Percentiles rank a stretch among this genome's conserved stretches.
These are phyloP conservation scores for Tetramorium simillimum DNA, from an alignment of 1,140 invertebrate genomes.

Conservation along the genomic window DNA sequence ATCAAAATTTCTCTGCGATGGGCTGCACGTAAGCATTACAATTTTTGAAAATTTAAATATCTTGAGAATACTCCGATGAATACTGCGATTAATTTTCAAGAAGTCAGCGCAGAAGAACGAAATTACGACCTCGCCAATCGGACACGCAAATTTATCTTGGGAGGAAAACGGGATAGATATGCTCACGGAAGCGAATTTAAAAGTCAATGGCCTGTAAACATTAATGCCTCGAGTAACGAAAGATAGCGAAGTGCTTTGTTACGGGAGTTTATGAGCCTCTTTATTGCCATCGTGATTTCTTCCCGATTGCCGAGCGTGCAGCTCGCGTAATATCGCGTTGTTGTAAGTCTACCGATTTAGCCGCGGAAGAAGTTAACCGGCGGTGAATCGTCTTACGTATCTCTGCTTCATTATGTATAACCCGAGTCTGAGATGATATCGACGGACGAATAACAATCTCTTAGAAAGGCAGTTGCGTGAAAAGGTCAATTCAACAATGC, in stretches of 20 bases:
- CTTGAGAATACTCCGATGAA: not conserved
- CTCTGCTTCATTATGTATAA: conserved; percentile 20
- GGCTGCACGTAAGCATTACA: not conserved
- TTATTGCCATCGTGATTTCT: conserved; percentile 63
- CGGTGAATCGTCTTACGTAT: conserved; percentile 6
- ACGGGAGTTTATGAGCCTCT: conserved; percentile 59
- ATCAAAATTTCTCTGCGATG: not conserved
- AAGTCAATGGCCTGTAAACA: conserved; percentile 66
- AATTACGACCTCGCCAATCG: conserved; percentile 34
- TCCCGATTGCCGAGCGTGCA: conserved; percentile 13
- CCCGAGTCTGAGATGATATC: conserved; percentile 6
- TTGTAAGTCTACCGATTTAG: conserved; percentile 37
- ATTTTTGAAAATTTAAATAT: not conserved
- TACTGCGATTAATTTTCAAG: not conserved
- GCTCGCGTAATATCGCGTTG: conserved; percentile 37
- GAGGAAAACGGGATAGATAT: conserved; percentile 52
- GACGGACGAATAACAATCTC: conserved; percentile 32
- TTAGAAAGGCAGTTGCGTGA: conserved; percentile 9
- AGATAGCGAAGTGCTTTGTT: conserved; percentile 61
- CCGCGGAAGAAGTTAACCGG: conserved; percentile 24
- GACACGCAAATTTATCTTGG: conserved; percentile 42
- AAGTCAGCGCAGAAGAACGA: not conserved
- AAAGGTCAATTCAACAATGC: not conserved
- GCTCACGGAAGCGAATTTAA: conserved; percentile 46
- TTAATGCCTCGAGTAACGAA: conserved; percentile 62